Base-by-base conservation (phyloP, 2,888 invertebrate genomes). In the Rapana venosa region DNA sequence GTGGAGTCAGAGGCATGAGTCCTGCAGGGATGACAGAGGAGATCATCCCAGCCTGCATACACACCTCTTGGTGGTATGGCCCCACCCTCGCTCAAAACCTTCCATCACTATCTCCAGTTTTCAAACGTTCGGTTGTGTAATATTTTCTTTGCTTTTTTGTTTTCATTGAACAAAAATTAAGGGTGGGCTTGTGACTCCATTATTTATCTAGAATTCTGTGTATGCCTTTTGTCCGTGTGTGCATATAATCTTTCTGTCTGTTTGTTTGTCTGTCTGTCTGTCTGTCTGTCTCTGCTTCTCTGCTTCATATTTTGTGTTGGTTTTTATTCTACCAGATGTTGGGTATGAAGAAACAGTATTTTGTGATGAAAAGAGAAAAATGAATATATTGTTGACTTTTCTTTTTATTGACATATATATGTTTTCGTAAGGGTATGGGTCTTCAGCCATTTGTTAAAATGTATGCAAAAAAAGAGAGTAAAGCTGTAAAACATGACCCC, bases 1-100 rank as follows among this genome's bases (percentile, higher is more conserved):
- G 93, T 94, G 66, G 94, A 94, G 88, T 93, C 94, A 2, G 93
- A 93, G 81, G 93, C 94, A 58, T 94, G 93, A 93, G 89, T 66
- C n/a, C 22, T 11, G 32, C 6, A 47, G 30, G 81, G 81, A 83
- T 6, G 6, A 83, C 4, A 74, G 74, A 32, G 81, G 81, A 83
- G 81, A 83, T 30, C 8, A 36, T 83, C 8, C 6, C 1, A 47
- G 47, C 8, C 4, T 47, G 47, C 8, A 11, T 47, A 47, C 81
- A 22, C 81, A 83, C 47, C 8, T 47, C 47, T 26, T 83, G 81
- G 36, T 36, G n/a, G 47, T 47, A 47, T 47, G 47, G 47, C 13
- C 15, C 81, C 47, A 47, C 47, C 81, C 22, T 83, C 81, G 81
- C 81, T 83, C 81, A 83, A 83, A 47, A 47, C 81, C 15, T 79